Base-by-base conservation (phyloP, 2,113 vertebrate genomes). In the Toxotes jaculatrix region DNA sequence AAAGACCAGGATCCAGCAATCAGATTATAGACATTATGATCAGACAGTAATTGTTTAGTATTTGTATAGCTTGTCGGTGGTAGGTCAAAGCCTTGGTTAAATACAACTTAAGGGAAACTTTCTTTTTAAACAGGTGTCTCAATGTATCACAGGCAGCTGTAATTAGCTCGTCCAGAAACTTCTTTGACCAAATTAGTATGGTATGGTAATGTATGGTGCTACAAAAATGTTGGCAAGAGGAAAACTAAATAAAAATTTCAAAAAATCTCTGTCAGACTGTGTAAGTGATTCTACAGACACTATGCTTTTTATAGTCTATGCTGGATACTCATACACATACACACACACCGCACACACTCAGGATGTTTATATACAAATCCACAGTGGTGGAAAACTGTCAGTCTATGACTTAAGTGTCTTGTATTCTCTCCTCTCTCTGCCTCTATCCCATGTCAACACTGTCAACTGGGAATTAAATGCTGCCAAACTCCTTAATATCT, bases 391-490 rank as follows among this genome's bases (percentile, higher is more conserved):
- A 51, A 23, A 56, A 62, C 65, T 68, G 76, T 74, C 76, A 60
- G 56, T 53, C 47, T 67, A 14, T 68, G 69, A 73, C 63, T 67
- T 59, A 87, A 84, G 77, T 64, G 49, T 65, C 71, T 67, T 55
- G 62, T 73, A 68, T 79, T 70, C 31, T 61, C 55, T 56, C 76
- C 40, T 80, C 71, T 74, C 8, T 43, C 69, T 80, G 53, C 32
- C 69, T 71, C 40, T 32, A 40, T 62, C 65, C 66, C 74, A 75
- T 87, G 74, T 87, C 78, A 84, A 77, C 59, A 55, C 65, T 65
- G 47, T 69, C 80, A 71, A 19, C 49, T 87, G 81, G 84, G 84
- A 86, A 89, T 84, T 72, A 71, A 84, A 76, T 59, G 51, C 61
- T 86, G 81, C 74, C 71, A 84, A 51, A n/a, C 59, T 34, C 51